Evolutionary conservation across 2,888 invertebrate genomes (phyloP), one percentile per base, ranked within the genome.

Genomic region (Azorinus chamasolen): DNA sequence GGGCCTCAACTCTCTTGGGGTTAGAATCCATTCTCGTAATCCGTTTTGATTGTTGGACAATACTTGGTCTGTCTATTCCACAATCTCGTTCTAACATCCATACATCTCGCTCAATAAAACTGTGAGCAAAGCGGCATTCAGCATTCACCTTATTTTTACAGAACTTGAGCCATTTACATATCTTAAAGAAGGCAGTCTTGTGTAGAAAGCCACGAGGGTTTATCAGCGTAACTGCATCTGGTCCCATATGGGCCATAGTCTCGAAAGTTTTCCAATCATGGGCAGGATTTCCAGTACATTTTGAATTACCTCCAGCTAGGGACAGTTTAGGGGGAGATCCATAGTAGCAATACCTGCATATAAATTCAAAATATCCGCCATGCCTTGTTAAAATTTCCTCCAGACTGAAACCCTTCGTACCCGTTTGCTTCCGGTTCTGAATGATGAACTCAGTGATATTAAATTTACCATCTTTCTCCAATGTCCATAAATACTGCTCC

Each of bases 21-120:
- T 6, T 10, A 32, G 32, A 4, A 32, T 32, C 32, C 32, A 32
- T 10, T 32, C 32, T 32, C 10, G 5, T 32, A 4, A 4, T 32
- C 32, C 10, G 5, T 32, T 32, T 32, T 6, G 32, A 32, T 10
- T 32, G 32, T 32, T 10, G 32, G 43, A 89, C 86, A 20, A 91
- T 83, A 39, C 88, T 83, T 14, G 88, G 86, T 24, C 88, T 76
- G 12, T 79, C 80, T 14, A 90, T 71, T 0, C 79, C 83, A 20
- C 81, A 83, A 64, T 91, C 91, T 27, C 91, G 74, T 68, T 91
- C 91, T 48, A 91, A 41, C 86, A 90, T 87, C 92, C 92, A 92
- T 2, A 91, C 85, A 70, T 90, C 91, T 20, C 90, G 79, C 69
- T 92, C 92, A 6, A 91, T 84, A 57, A 86, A 45, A 63, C 91